phyloP scores from a whole-genome alignment of 2,113 vertebrate genomes.

The Hippocampus mohnikei region DNA sequence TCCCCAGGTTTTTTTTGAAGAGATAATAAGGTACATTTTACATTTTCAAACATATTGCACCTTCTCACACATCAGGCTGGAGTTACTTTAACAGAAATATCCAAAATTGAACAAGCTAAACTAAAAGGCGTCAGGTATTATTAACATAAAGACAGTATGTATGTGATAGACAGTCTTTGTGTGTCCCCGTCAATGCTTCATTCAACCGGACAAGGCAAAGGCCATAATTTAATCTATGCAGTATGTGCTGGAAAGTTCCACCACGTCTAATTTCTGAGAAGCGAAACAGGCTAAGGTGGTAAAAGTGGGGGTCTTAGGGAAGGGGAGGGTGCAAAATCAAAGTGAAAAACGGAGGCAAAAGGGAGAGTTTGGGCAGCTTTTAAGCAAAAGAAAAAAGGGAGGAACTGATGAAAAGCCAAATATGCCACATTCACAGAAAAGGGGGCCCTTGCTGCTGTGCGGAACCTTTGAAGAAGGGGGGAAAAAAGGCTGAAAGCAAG shows the following conservation, averaged over 20 bases:
- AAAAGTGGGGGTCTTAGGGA: constrained; percentile 28
- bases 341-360: constrained; percentile 76
- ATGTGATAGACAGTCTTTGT: background rate
- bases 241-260: constrained; percentile 44
- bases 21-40: background rate
- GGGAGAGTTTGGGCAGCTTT: constrained; percentile 45
- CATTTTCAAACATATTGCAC: background rate
- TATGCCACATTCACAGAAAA: constrained; percentile 65
- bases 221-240: constrained; percentile 36
- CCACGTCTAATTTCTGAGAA: constrained; percentile 39
- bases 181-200: constrained; percentile 4
- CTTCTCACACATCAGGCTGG: background rate
- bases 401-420: constrained; percentile 66
- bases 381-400: constrained; percentile 36
- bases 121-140: background rate
- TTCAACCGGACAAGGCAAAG: constrained; percentile 21
- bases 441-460: constrained; percentile 60
- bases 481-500: constrained; percentile 27
- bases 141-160: too few species aligned
- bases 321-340: constrained; percentile 72
- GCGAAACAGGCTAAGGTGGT: constrained; percentile 41
- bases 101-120: background rate
- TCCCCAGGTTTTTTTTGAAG: background rate
- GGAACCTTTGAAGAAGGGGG: constrained; percentile 65
- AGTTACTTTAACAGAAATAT: background rate